Percentiles rank a stretch among this genome's conserved stretches.
These are phyloP conservation scores for Heliconius cydno DNA, from an alignment of 2,888 invertebrate genomes.

Conservation along the genomic window DNA sequence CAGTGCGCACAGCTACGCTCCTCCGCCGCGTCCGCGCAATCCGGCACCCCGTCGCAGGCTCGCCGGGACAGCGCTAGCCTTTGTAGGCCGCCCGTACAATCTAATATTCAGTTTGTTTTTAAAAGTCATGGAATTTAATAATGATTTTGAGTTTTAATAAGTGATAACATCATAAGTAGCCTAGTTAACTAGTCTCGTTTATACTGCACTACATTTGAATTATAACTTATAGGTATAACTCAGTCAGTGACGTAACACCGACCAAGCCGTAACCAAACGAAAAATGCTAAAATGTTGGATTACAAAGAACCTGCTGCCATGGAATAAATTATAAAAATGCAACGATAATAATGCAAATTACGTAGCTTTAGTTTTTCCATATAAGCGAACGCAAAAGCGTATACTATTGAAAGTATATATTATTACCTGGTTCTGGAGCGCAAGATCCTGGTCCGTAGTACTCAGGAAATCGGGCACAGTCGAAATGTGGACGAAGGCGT, in stretches of 20 bases:
- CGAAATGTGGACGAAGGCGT: constrained; percentile 87
- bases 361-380: not conserved
- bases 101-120: constrained; percentile 62
- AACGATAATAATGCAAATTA: not conserved
- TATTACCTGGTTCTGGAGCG: constrained; percentile 88
- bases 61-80: constrained; percentile 89
- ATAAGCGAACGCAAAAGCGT: not conserved
- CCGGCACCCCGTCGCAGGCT: constrained; percentile 93
- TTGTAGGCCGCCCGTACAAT: constrained; percentile 89
- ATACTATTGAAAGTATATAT: no score
- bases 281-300: not conserved
- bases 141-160: not conserved
- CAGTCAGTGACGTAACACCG: no score
- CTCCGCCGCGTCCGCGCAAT: constrained; percentile 92
- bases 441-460: constrained; percentile 89
- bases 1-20: constrained; percentile 92
- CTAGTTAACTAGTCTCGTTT: not conserved
- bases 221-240: no score
- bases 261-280: not conserved
- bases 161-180: not conserved
- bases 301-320: no score
- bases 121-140: not conserved
- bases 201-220: not conserved
- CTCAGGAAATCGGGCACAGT: constrained; percentile 91
- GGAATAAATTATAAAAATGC: no score